Evolutionary conservation across 2,888 invertebrate species (phyloP).

Genomic region (Mimachlamys varia): DNA sequence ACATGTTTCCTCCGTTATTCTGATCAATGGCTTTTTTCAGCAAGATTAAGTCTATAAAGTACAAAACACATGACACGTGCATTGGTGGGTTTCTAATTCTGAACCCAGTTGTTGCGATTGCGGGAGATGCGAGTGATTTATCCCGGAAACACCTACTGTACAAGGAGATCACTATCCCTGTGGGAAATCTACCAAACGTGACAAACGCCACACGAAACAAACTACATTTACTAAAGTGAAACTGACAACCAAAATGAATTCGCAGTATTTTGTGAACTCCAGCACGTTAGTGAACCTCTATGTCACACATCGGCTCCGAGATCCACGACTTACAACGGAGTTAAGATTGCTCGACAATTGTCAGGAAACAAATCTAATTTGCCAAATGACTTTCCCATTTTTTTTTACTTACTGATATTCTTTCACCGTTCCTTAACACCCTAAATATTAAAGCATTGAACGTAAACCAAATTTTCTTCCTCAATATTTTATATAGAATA

Average conservation of each 20-base stretch:
- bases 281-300: not conserved
- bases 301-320: not conserved
- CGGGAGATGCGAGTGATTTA: not conserved
- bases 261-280: not conserved
- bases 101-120: not conserved
- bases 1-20: not conserved
- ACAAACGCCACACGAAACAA: conserved; percentile 12
- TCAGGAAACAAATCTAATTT: conserved; percentile 1
- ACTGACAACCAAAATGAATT: conserved; percentile 29
- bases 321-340: not conserved
- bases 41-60: not conserved
- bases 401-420: conserved; percentile 22
- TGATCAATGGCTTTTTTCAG: not conserved
- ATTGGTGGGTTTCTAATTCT: conserved; percentile 2
- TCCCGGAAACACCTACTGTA: not conserved
- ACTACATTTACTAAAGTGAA: conserved; percentile 36
- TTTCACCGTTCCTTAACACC: not conserved
- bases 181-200: not conserved
- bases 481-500: not conserved
- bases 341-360: not conserved
- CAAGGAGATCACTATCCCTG: not conserved
- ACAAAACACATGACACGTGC: not conserved
- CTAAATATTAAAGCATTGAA: not conserved
- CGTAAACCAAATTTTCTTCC: not conserved
- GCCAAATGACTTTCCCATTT: not conserved